Evolutionary conservation across 2,888 invertebrate species (phyloP).

Genomic region (Amaurobius ferox): DNA sequence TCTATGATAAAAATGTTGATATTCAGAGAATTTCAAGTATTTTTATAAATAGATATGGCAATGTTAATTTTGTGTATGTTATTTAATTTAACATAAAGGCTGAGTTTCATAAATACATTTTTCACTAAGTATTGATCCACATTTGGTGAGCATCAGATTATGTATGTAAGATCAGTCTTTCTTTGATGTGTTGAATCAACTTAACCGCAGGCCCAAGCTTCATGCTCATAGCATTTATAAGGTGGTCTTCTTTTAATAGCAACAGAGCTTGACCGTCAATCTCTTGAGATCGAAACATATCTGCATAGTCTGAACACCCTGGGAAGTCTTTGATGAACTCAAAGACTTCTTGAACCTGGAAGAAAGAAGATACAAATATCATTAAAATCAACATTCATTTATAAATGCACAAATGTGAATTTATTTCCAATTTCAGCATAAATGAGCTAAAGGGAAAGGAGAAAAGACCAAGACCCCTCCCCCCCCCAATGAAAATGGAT

Average conservation of each 20-base stretch:
- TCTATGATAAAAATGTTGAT: no score
- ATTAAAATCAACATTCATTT: neutral
- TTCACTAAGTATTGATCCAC: neutral
- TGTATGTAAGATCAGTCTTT: constrained; percentile 34
- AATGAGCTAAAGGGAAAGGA: no score
- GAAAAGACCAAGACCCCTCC: no score
- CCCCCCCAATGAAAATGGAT: no score
- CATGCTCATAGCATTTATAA: constrained; percentile 95
- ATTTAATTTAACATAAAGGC: no score
- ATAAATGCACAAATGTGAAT: neutral
- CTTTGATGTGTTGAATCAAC: constrained; percentile 89
- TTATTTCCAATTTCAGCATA: no score
- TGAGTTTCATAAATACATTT: neutral
- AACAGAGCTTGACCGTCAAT: constrained; percentile 96
- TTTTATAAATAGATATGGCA: no score
- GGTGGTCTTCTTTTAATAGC: constrained; percentile 93
- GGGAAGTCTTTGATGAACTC: constrained; percentile 91
- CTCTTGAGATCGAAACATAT: constrained; percentile 95
- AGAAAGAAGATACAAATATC: neutral
- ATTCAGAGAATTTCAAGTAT: no score
- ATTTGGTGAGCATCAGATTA: neutral
- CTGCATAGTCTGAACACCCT: constrained; percentile 93
- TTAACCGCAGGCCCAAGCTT: constrained; percentile 97
- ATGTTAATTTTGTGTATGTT: no score
- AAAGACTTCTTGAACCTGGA: constrained; percentile 89